A percentile compares a stretch with the other conserved stretches of the same genome.
phyloP scores from a whole-genome alignment of 1,140 invertebrate species.

The Acromyrmex echinatior region DNA sequence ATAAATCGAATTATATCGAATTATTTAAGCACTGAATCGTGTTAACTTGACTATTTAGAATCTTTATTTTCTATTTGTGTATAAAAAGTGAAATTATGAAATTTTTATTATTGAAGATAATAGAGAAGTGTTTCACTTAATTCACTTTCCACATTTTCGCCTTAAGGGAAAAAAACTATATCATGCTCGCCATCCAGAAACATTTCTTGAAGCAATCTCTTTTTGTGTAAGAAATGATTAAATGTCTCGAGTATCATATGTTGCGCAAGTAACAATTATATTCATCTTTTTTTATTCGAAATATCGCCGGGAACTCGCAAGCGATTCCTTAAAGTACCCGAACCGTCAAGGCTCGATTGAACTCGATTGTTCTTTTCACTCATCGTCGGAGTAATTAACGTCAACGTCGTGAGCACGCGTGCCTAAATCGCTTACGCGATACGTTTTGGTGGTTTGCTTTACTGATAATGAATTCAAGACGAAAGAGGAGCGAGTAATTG shows the following conservation, averaged over 20 bases:
- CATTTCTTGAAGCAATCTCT: background rate
- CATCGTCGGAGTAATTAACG: conserved; percentile 73
- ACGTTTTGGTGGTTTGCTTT: conserved; percentile 60
- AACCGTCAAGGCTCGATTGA: conserved; percentile 61
- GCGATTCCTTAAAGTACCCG: background rate
- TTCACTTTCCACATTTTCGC: too few species aligned
- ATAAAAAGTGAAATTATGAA: too few species aligned
- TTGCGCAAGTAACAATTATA: background rate
- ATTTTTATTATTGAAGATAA: too few species aligned
- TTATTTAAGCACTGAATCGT: too few species aligned
- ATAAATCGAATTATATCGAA: too few species aligned
- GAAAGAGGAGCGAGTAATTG: conserved; percentile 64
- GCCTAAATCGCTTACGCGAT: conserved; percentile 58
- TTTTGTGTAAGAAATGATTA: background rate
- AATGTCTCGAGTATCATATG: background rate
- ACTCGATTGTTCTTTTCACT: conserved; percentile 63
- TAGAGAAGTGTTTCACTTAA: too few species aligned
- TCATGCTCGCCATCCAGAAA: background rate
- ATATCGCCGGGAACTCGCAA: background rate
- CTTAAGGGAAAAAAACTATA: too few species aligned
- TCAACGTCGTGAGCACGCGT: conserved; percentile 44
- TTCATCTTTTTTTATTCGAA: background rate
- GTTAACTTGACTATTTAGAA: too few species aligned
- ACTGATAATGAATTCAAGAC: conserved; percentile 70
- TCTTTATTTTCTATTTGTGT: too few species aligned